A percentile compares a stretch with the other conserved stretches of the same genome.
Evolutionary conservation across 23 tunicate genomes (phyloP).

Genomic region (Ciona savignyi): DNA sequence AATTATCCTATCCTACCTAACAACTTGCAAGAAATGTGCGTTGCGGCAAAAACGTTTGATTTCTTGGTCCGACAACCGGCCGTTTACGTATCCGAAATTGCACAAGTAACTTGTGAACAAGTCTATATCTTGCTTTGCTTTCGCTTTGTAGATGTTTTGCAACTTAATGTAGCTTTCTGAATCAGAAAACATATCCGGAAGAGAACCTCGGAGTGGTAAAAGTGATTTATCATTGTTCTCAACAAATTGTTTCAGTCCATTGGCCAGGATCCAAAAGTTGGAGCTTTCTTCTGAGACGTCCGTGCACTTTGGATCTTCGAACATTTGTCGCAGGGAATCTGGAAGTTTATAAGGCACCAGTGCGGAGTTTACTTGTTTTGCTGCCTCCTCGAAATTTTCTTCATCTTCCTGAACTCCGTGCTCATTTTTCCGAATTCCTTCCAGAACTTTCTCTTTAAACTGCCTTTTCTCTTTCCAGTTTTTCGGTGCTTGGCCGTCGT

Average conservation of each 20-base stretch:
- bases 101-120: conserved; percentile 41
- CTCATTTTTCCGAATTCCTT: conserved; percentile 43
- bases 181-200: conserved; percentile 98
- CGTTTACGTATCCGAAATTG: conserved; percentile 48
- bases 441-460: conserved; percentile 36
- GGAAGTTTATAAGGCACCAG: conserved; percentile 53
- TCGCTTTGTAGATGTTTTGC: conserved; percentile 68
- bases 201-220: conserved; percentile 63
- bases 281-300: conserved; percentile 33
- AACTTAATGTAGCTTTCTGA: conserved; percentile 82
- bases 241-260: conserved; percentile 58
- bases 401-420: conserved; percentile 71
- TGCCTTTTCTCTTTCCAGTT: conserved; percentile 79
- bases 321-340: conserved; percentile 28
- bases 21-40: conserved; percentile 50
- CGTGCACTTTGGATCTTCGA: conserved; percentile 50
- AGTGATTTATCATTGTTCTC: conserved; percentile 36
- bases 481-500: conserved; percentile 59
- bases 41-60: conserved; percentile 76
- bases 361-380: conserved; percentile 54
- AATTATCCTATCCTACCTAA: conserved; percentile 54
- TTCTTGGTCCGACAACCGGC: conserved; percentile 42
- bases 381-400: conserved; percentile 96
- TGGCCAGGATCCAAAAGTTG: conserved; percentile 74
- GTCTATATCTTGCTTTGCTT: conserved; percentile 60